phyloP scores from a whole-genome alignment of 2,888 invertebrate genomes.

The Rhogogaster chlorosoma region DNA sequence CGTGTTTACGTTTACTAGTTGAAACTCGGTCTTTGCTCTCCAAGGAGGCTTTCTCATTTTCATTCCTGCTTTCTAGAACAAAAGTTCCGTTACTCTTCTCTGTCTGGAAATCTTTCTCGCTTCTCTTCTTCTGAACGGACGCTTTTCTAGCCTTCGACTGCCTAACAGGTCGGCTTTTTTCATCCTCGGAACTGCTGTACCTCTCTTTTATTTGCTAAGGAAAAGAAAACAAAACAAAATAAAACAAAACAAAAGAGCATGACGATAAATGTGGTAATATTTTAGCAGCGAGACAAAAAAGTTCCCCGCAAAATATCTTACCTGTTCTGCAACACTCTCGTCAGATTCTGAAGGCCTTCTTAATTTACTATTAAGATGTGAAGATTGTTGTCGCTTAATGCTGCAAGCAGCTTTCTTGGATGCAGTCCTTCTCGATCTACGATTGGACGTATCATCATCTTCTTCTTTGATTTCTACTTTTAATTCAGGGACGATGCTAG shows the following conservation, averaged over 20 bases:
- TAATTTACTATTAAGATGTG: slow-evolving; percentile 58
- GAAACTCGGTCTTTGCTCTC: slow-evolving; percentile 7
- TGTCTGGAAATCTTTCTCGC: slow-evolving; percentile 37
- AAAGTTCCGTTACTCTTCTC: slow-evolving; percentile 31
- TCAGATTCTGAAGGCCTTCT: slow-evolving; percentile 60
- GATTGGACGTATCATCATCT: slow-evolving; percentile 9
- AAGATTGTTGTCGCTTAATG: slow-evolving; percentile 68
- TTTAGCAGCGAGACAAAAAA: neutral
- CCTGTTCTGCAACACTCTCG: slow-evolving; percentile 52
- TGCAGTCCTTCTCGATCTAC: slow-evolving; percentile 65
- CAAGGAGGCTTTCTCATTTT: slow-evolving; percentile 55
- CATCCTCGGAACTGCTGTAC: slow-evolving; percentile 68
- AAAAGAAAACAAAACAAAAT: neutral
- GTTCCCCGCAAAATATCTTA: slow-evolving; percentile 38
- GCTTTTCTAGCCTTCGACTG: slow-evolving; percentile 15
- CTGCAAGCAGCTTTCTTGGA: slow-evolving; percentile 66
- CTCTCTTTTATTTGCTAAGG: neutral
- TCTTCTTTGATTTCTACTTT: slow-evolving; percentile 10
- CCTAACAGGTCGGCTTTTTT: slow-evolving; percentile 63
- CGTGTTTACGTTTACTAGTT: slow-evolving; percentile 28
- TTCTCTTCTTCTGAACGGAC: slow-evolving; percentile 55
- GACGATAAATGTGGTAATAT: neutral
- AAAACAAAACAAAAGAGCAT: too few species aligned
- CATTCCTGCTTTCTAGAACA: slow-evolving; percentile 60
- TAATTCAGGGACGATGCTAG: neutral